Conservation (phyloP, 2,113 vertebrate genomes). For the Jacana jacana region DNA sequence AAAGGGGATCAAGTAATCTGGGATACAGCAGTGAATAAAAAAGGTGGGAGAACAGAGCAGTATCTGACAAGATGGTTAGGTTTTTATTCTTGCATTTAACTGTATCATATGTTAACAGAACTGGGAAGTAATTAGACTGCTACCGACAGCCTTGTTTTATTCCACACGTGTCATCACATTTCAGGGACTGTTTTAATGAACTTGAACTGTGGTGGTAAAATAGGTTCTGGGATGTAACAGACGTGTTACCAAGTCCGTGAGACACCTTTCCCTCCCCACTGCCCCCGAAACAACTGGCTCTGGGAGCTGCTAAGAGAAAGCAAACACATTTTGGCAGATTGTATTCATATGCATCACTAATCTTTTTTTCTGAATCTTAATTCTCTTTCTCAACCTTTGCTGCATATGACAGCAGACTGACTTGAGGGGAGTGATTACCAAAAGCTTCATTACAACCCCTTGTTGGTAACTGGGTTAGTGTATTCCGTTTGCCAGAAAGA, state of each 20-base stretch:
- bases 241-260: background rate
- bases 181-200: conserved; percentile 22
- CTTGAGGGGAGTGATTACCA: conserved; percentile 30
- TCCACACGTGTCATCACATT: background rate
- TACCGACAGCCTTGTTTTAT: conserved; percentile 47
- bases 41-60: background rate
- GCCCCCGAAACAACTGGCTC: background rate
- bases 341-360: background rate
- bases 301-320: background rate
- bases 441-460: conserved; percentile 9
- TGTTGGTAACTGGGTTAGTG: background rate
- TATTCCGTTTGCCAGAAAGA: conserved; percentile 33
- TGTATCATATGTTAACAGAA: conserved; percentile 18
- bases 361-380: background rate
- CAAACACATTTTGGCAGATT: background rate
- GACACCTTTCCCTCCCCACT: background rate
- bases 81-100: conserved; percentile 24
- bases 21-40: background rate
- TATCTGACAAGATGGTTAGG: background rate
- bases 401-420: conserved; percentile 32
- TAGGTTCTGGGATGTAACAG: background rate
- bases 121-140: conserved; percentile 39
- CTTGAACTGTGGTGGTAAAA: background rate
- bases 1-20: background rate
- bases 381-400: conserved; percentile 34